These are phyloP conservation scores for Digitonthophagus gazella DNA, from an alignment of 2,888 invertebrate genomes.

Conservation along the genomic window DNA sequence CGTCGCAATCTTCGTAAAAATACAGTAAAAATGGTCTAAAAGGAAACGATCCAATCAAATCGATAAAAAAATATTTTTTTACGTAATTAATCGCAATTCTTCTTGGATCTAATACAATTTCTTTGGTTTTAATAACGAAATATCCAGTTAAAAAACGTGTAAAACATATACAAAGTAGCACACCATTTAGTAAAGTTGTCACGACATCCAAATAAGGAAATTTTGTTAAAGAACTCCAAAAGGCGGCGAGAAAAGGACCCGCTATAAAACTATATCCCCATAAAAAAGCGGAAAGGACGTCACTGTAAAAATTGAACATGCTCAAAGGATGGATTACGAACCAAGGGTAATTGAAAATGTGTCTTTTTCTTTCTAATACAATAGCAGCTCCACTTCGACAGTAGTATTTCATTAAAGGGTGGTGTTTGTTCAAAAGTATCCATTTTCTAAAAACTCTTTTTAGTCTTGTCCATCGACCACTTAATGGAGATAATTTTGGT, in stretches of 20 bases:
- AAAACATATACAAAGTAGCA: constrained; percentile 22
- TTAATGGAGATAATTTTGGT: constrained; percentile 45
- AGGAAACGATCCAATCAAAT: constrained; percentile 28
- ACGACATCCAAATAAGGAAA: background rate
- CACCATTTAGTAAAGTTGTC: constrained; percentile 37
- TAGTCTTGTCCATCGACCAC: constrained; percentile 37
- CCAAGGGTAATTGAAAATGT: constrained; percentile 41
- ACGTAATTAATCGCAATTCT: constrained; percentile 29
- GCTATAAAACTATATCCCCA: constrained; percentile 30
- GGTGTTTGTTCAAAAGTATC: constrained; percentile 40
- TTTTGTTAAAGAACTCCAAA: background rate
- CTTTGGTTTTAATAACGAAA: constrained; percentile 31
- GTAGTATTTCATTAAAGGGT: constrained; percentile 40
- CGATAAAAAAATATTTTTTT: constrained; percentile 32
- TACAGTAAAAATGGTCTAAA: constrained; percentile 10
- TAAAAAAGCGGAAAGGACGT: constrained; percentile 29
- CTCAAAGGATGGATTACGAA: constrained; percentile 49
- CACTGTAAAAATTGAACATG: constrained; percentile 22
- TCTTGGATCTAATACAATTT: constrained; percentile 31
- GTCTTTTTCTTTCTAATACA: constrained; percentile 44
- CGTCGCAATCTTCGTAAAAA: constrained; percentile 11
- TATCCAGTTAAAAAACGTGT: constrained; percentile 47
- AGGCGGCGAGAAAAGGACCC: constrained; percentile 27
- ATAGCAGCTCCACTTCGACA: constrained; percentile 46
- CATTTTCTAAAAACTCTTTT: constrained; percentile 42